Evolutionary conservation across 2,113 vertebrate species (phyloP).

Genomic region (Pterophyllum scalare): DNA sequence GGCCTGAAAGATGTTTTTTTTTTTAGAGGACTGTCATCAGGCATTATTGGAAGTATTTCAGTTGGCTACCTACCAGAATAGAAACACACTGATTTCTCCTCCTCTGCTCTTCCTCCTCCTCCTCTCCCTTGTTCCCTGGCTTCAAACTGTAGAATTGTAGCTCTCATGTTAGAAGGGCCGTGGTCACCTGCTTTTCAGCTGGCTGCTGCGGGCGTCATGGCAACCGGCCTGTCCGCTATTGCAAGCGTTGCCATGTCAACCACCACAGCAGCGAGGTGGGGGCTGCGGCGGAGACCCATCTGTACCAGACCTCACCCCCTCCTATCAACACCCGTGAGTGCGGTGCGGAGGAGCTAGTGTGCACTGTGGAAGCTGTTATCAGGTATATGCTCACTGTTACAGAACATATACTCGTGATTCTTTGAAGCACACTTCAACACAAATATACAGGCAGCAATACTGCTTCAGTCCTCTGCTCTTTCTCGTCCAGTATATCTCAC

Average conservation of each 20-base stretch:
- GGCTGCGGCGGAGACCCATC: constrained; percentile 91
- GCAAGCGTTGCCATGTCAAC: constrained; percentile 97
- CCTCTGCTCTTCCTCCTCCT: not conserved
- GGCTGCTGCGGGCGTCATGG: constrained; percentile 98
- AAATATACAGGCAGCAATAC: not conserved
- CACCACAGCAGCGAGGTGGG: constrained; percentile 97
- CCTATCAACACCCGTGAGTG: constrained; percentile 98
- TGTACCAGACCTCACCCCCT: constrained; percentile 97
- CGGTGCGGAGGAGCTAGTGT: constrained; percentile 96
- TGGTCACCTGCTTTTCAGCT: constrained; percentile 98
- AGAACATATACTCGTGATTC: not conserved
- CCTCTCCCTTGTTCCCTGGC: constrained; percentile 1
- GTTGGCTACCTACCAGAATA: constrained; percentile 12
- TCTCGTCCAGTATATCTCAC: not conserved
- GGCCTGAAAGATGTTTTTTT: constrained; percentile 35
- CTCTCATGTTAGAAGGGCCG: constrained; percentile 95
- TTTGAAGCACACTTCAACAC: not conserved
- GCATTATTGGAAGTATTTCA: constrained; percentile 29
- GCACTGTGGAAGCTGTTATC: constrained; percentile 96
- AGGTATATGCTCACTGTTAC: constrained; percentile 80
- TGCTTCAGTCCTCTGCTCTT: not conserved
- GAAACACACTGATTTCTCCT: constrained; percentile 21
- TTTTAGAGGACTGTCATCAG: constrained; percentile 45
- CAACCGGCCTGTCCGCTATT: constrained; percentile 97
- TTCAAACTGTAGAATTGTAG: constrained; percentile 90